These are phyloP conservation scores for Acleris cristana DNA, from an alignment of 2,888 invertebrate species.

Conservation along the genomic window DNA sequence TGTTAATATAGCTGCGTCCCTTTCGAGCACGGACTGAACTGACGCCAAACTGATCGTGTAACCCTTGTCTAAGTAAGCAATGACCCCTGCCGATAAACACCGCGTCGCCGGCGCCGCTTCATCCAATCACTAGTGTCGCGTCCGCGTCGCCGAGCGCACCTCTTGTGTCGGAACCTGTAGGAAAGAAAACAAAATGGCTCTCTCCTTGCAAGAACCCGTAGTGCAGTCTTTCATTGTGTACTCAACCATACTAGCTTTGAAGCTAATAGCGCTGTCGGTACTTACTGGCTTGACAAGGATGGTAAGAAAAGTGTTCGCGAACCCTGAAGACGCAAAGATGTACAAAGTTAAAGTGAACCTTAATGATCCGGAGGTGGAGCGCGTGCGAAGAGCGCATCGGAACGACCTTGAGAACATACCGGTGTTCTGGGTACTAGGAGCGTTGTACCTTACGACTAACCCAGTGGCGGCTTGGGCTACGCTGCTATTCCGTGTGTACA, in stretches of 20 bases:
- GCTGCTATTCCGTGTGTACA: conserved; percentile 61
- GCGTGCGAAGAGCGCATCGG: conserved; percentile 80
- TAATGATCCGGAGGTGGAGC: conserved; percentile 77
- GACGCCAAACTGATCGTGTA: too few species aligned
- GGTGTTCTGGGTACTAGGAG: conserved; percentile 76
- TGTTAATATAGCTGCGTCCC: too few species aligned
- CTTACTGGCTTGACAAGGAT: conserved; percentile 18
- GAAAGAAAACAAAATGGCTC: conserved; percentile 11
- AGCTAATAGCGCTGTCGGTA: conserved; percentile 17
- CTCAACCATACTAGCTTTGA: conserved; percentile 38
- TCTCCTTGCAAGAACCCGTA: conserved; percentile 34
- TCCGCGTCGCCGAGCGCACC: conserved; percentile 8
- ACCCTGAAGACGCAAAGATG: conserved; percentile 45
- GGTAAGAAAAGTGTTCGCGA: conserved; percentile 45
- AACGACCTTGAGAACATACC: conserved; percentile 86
- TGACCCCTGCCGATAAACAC: too few species aligned
- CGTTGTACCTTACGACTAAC: conserved; percentile 76
- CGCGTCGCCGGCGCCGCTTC: too few species aligned
- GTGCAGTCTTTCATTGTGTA: conserved; percentile 38
- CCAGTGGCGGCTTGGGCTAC: conserved; percentile 70
- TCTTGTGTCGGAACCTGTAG: not conserved
- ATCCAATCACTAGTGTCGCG: conserved; percentile 7
- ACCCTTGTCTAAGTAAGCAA: too few species aligned
- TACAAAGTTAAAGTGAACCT: conserved; percentile 56
- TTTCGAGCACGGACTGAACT: too few species aligned